Evolutionary conservation across 2,797 vertebrate genomes (phyloP).

Genomic region (Acropternis orthonyx): DNA sequence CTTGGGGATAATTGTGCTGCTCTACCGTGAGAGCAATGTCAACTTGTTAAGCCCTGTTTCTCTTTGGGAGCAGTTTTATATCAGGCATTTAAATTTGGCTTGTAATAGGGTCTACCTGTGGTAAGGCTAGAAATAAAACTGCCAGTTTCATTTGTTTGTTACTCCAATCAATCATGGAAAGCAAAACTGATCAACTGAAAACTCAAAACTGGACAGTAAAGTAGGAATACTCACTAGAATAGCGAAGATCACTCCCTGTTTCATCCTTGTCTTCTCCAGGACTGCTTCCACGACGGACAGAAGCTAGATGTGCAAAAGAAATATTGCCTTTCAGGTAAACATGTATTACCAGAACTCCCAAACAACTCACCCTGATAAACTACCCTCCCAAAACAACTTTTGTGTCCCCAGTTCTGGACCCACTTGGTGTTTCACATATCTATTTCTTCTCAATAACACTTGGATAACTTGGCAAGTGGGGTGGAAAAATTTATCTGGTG

Average conservation of each 20-base stretch:
- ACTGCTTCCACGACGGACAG: neutral
- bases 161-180: neutral
- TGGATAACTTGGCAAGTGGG: neutral
- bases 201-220: neutral
- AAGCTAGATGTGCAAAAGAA: slow-evolving; percentile 10
- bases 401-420: neutral
- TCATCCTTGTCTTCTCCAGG: neutral
- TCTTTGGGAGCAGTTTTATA: neutral
- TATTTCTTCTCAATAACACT: neutral
- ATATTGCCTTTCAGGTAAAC: slow-evolving; percentile 8
- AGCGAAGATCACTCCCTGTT: neutral
- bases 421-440: neutral
- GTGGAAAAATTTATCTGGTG: neutral
- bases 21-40: neutral
- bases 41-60: neutral
- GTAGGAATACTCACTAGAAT: slow-evolving; percentile 71
- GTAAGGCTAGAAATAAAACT: neutral
- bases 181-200: neutral
- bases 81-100: neutral
- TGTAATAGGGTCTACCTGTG: neutral
- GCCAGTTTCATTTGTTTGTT: neutral
- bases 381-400: neutral
- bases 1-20: neutral
- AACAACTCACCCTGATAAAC: neutral
- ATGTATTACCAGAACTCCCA: neutral